These are phyloP conservation scores for Vanessa cardui DNA, from an alignment of 2,888 invertebrate genomes.

Conservation along the genomic window DNA sequence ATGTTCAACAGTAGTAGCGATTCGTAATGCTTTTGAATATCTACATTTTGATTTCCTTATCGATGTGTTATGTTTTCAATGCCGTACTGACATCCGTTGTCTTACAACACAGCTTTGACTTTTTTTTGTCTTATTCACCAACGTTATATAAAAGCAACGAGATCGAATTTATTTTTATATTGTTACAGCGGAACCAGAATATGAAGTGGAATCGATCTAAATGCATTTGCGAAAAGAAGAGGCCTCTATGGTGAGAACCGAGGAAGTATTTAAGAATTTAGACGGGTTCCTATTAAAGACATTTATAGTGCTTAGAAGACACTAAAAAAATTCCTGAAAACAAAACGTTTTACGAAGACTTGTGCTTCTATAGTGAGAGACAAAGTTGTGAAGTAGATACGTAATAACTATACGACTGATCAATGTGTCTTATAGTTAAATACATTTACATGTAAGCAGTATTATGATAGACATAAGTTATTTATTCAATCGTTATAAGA, in stretches of 20 bases:
- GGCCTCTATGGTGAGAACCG: constrained; percentile 37
- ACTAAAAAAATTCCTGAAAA: constrained; percentile 3
- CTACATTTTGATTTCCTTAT: constrained; percentile 9
- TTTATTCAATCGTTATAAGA: constrained; percentile 58
- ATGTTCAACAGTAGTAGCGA: constrained; percentile 13
- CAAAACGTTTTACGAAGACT: constrained; percentile 16
- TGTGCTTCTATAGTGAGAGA: constrained; percentile 25
- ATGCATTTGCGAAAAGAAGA: constrained; percentile 65
- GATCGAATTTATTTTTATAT: constrained; percentile 52
- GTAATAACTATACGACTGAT: constrained; percentile 53
- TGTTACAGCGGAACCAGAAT: constrained; percentile 75
- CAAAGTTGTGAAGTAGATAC: constrained; percentile 38
- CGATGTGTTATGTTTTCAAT: constrained; percentile 11
- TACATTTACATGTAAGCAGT: constrained; percentile 59
- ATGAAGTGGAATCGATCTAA: constrained; percentile 79
- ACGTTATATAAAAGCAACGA: constrained; percentile 9
- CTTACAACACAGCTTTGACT: constrained; percentile 53
- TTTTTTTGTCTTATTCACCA: constrained; percentile 11
- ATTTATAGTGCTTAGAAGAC: background rate
- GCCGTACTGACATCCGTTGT: constrained; percentile 72
- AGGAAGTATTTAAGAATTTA: background rate
- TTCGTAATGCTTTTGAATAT: constrained; percentile 13
- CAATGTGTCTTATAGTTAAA: constrained; percentile 55
- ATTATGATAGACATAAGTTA: constrained; percentile 66
- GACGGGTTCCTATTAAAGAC: constrained; percentile 3